These are phyloP conservation scores for Pseudorectes ferrugineus DNA, from an alignment of 2,113 vertebrate genomes.

Conservation along the genomic window DNA sequence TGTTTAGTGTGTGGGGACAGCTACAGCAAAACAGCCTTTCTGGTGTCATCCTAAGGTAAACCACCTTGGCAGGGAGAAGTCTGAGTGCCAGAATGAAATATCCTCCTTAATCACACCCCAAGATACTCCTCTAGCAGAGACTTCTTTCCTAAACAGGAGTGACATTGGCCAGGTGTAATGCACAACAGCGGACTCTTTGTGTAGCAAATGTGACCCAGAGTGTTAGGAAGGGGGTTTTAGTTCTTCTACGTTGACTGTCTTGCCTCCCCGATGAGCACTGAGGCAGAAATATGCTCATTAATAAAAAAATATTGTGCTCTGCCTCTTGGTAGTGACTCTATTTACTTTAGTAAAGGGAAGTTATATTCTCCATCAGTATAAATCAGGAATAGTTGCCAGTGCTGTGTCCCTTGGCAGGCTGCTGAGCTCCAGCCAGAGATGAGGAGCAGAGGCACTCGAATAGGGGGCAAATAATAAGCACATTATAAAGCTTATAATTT, in stretches of 20 bases:
- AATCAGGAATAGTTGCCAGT: not conserved
- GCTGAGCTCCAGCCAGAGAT: not conserved
- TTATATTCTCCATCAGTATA: not conserved
- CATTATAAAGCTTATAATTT: not conserved
- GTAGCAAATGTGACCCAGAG: not conserved
- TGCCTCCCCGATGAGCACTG: not conserved
- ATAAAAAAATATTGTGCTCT: slow-evolving; percentile 3
- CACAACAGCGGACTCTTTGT: not conserved
- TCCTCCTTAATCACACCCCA: not conserved
- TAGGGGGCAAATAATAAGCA: not conserved
- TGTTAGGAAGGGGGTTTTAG: not conserved
- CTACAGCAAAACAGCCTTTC: not conserved
- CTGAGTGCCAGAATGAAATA: not conserved
- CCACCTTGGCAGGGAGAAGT: not conserved
- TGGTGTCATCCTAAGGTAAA: not conserved
- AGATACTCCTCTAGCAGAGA: not conserved
- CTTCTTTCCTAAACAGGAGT: not conserved
- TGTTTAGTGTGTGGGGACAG: not conserved
- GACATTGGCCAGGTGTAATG: not conserved
- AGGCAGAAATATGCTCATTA: not conserved
- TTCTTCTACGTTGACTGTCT: not conserved
- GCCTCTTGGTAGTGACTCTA: not conserved
- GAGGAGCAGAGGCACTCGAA: not conserved
- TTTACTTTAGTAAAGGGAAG: slow-evolving; percentile 23
- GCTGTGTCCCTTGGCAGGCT: not conserved